Base-by-base conservation (phyloP, 2,113 vertebrate genomes). In the Cromileptes altivelis region DNA sequence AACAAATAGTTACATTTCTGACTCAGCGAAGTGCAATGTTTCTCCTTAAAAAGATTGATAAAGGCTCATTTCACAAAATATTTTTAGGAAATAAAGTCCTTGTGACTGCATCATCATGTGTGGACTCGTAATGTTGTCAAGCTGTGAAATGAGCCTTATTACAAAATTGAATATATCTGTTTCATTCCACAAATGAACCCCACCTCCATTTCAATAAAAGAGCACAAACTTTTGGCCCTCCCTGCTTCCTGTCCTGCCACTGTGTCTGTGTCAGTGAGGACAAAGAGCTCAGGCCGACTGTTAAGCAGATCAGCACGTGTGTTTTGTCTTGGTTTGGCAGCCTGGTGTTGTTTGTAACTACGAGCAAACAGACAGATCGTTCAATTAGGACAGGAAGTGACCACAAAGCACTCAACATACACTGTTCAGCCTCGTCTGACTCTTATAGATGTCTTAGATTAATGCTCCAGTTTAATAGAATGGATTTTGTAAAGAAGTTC, bases 291-390 rank as follows among this genome's bases (percentile, higher is more conserved):
- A 88, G 73, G 78, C 40, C 17, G 7, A 53, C 57, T 40, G 49
- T 70, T 87, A 93, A 91, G 81, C 68, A 86, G 88, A 77, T 88
- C 78, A 75, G 50, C 76, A 27, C 50, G 15, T 58, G 78, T 81
- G 42, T 77, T 62, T 79, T 75, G 27, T 47, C 37, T 81, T 42
- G 77, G 55, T 84, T 80, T 49, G 70, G 42, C 60, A 78, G 56
- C 30, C 56, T 37, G 53, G 12, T 69, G 70, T 68, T 81, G 17
- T 68, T 72, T 79, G 70, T 71, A 80, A 70, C 10, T 47, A 57
- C 33, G 27, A 68, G 67, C 64, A 72, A 80, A 84, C 65, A 61
- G 25, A 84, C 11, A 27, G 11, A 58, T 67, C 42, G 50, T 61
- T 55, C 9, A 77, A 3, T 76, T 14, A 57, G 30, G 47, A 23